Evolutionary conservation across 2,888 invertebrate genomes (phyloP).

Genomic region (Hyles lineata): DNA sequence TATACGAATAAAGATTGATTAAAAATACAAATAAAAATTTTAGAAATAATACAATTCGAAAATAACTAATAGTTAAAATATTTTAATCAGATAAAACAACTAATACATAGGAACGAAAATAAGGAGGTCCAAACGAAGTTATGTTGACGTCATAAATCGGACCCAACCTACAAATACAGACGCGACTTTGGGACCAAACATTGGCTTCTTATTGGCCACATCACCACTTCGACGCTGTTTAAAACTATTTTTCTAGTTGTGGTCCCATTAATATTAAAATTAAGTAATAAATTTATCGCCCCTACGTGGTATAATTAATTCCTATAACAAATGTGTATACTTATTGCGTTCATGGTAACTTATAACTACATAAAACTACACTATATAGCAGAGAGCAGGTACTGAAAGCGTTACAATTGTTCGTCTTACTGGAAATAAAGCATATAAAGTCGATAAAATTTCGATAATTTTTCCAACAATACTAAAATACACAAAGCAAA

Average conservation of each 20-base stretch:
- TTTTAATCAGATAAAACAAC: not conserved
- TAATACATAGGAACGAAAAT: slow-evolving; percentile 18
- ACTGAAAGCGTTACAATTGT: slow-evolving; percentile 6
- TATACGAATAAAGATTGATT: slow-evolving; percentile 13
- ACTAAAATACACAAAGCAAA: not conserved
- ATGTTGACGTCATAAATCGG: not conserved
- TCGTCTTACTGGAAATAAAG: not conserved
- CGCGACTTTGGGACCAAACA: slow-evolving; percentile 18
- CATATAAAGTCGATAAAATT: not conserved
- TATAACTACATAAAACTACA: slow-evolving; percentile 31
- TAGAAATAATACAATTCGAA: slow-evolving; percentile 20
- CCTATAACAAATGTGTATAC: slow-evolving; percentile 20
- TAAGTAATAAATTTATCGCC: slow-evolving; percentile 18
- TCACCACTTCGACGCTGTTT: not conserved
- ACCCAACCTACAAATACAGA: slow-evolving; percentile 8
- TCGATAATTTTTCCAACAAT: not conserved
- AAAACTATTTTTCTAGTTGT: slow-evolving; percentile 17
- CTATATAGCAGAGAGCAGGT: slow-evolving; percentile 10
- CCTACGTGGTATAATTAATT: slow-evolving; percentile 6
- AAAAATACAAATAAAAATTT: slow-evolving; percentile 16
- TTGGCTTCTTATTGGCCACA: not conserved
- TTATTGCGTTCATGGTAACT: slow-evolving; percentile 35
- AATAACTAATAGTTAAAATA: slow-evolving; percentile 11
- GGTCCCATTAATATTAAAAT: slow-evolving; percentile 24
- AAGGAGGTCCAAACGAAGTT: not conserved